Base-by-base conservation (phyloP, 2,797 vertebrate genomes). In the Phalanger gymnotis region DNA sequence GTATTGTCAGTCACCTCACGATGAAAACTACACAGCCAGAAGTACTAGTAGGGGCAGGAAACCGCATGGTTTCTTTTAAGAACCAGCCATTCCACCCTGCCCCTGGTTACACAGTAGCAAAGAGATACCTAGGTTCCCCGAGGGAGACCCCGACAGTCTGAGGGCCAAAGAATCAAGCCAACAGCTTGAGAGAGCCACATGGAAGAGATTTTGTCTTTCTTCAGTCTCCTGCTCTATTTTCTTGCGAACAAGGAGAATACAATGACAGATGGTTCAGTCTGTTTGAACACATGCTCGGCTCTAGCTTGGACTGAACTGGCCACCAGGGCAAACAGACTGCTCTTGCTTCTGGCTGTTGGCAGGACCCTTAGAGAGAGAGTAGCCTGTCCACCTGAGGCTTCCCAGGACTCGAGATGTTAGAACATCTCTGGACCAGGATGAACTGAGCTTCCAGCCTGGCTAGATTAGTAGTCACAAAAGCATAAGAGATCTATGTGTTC, bases 231-330 rank as follows among this genome's bases (percentile, higher is more conserved):
- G 90, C 16, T 34, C 1, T 22, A 30, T 11, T 92, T 90, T 95
- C 92, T 95, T 81, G 27, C 92, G 58, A 93, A 92, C 25, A 54
- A 93, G 95, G 90, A 91, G 55, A n/a, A 16, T 55, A 55, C 6
- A 90, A 40, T 57, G 7, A 25, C 55, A 55, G 40, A 53, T 57
- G 61, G 93, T 89, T 94, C 54, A 34, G 54, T 61, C 52, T 91
- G 2, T 51, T 57, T 5, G 47, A 51, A 55, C 22, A 4, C 91
- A 87, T 94, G 53, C 34, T 91, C 12, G 9, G 22, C 61, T 90
- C 30, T 14, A 27, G 30, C 16, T 54, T 91, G 30, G 54, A 3
- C 11, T 3, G 4, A 11, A 55, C 57, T 93, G 92, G 40, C 89
- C 92, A 51, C 54, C 31, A 9, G 31, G 73, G 73, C 40, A 51